phyloP scores from a whole-genome alignment of 2,113 vertebrate genomes.

The Columba janthina region DNA sequence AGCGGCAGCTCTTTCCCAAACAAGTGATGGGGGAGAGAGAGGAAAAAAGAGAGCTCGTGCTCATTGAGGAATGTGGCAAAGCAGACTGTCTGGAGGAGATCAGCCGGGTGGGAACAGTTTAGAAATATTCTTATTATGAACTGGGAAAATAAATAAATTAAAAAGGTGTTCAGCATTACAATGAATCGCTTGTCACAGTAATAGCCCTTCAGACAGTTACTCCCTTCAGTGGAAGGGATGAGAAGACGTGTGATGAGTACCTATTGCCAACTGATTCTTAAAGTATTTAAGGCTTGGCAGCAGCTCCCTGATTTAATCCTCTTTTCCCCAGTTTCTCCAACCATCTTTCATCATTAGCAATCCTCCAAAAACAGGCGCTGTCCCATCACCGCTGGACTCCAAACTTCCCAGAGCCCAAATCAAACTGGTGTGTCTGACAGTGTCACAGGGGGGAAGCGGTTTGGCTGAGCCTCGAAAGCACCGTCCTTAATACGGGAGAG shows the following conservation, averaged over 20 bases:
- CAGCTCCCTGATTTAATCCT: slow-evolving; percentile 39
- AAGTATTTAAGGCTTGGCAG: slow-evolving; percentile 25
- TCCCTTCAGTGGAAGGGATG: not conserved
- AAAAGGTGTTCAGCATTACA: not conserved
- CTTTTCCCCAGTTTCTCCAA: slow-evolving; percentile 24
- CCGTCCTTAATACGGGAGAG: not conserved
- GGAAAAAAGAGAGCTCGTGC: not conserved
- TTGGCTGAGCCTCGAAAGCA: not conserved
- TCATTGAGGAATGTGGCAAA: not conserved
- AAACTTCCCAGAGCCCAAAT: not conserved
- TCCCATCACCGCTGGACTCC: not conserved
- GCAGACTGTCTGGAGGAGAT: not conserved
- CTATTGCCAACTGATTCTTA: not conserved
- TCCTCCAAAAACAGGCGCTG: not conserved
- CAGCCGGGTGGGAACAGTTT: not conserved
- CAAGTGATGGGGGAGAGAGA: not conserved
- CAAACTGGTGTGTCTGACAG: not conserved
- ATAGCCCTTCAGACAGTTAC: not conserved
- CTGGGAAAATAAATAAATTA: not conserved
- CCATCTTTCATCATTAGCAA: not conserved
- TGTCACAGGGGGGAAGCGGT: not conserved
- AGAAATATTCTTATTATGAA: not conserved
- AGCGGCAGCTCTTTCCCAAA: slow-evolving; percentile 1
- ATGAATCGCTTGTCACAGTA: not conserved
- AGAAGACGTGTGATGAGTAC: not conserved